Evolutionary conservation across 2,113 vertebrate species (phyloP), one percentile per base, ranked within the genome.

Genomic region (Rhinogobius similis): DNA sequence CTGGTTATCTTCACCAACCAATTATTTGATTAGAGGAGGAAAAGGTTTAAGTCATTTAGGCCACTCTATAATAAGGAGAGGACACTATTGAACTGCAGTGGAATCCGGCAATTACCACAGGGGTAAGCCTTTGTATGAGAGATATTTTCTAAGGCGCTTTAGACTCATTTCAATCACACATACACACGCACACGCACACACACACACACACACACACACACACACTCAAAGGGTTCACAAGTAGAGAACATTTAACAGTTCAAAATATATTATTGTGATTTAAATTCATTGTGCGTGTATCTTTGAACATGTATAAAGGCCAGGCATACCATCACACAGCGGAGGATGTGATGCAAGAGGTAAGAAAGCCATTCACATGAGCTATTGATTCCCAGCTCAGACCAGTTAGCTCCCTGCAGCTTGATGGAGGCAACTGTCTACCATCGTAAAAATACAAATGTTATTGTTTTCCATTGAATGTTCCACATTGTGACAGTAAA

Each of bases 21-120:
- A 93, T 90, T 92, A 92, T 92, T 92, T 92, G 89, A 92, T 92
- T 90, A 92, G 87, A 83, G 53, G 27, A 78, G 79, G 83, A 81
- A 86, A 74, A 80, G 65, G 82, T 87, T 88, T 87, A 82, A 88
- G 84, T 84, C 86, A 88, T 90, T 88, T 79, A 86, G 82, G 68
- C 70, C 75, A 81, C 73, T 78, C 83, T 72, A 62, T 92, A 88
- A 91, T 87, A 82, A 88, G 75, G 53, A 81, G 65, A 70, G 62
- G 73, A 75, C 67, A 73, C 55, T 76, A 67, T 66, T 74, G 70
- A 71, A 86, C 87, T 71, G 85, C 70, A 75, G 73, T 12, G 79
- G 79, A 50, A 89, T 87, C 84, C 65, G 67, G 68, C 56, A 79
- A 82, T 84, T 79, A 82, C 75, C 63, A 76, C 72, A 65, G 71